Percentiles rank a stretch among this genome's conserved stretches.
phyloP scores from a whole-genome alignment of 2,797 vertebrate species.

The Tadarida brasiliensis region DNA sequence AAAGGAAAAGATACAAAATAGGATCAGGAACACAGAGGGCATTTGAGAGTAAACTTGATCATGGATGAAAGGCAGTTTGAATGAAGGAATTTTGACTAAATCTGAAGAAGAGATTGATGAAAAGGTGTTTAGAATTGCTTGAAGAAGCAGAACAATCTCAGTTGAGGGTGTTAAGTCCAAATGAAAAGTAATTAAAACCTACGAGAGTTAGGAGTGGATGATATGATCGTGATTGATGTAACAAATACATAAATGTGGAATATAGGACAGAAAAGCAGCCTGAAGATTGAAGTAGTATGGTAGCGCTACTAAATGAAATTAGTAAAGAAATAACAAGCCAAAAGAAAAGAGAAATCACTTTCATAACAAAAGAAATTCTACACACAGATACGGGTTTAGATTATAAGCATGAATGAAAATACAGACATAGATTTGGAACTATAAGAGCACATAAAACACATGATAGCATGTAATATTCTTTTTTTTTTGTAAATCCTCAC shows the following conservation, averaged over 20 bases:
- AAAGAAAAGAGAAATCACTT: slow-evolving; percentile 41
- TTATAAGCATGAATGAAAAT: slow-evolving; percentile 59
- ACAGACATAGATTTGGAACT: slow-evolving; percentile 30
- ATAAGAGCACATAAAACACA: slow-evolving; percentile 37
- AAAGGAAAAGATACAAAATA: slow-evolving; percentile 37
- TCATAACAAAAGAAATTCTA: slow-evolving; percentile 45
- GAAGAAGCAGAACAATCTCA: slow-evolving; percentile 9
- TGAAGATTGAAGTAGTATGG: slow-evolving; percentile 30
- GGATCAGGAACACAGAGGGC: background rate
- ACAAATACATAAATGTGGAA: background rate
- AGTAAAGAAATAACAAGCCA: slow-evolving; percentile 48
- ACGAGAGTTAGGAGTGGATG: background rate
- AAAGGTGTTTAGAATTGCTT: slow-evolving; percentile 50
- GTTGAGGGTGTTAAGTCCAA: slow-evolving; percentile 15
- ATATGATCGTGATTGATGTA: background rate
- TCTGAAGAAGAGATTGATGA: slow-evolving; percentile 44
- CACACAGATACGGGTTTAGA: slow-evolving; percentile 25
- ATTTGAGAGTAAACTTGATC: slow-evolving; percentile 32
- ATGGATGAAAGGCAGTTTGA: background rate
- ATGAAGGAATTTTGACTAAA: slow-evolving; percentile 56
- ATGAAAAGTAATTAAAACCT: slow-evolving; percentile 56
- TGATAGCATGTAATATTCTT: background rate
- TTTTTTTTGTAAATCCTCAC: too few species aligned
- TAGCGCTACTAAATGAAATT: slow-evolving; percentile 37
- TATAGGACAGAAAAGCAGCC: slow-evolving; percentile 30